phyloP scores from a whole-genome alignment of 2,888 invertebrate species.

The Polyommatus icarus region DNA sequence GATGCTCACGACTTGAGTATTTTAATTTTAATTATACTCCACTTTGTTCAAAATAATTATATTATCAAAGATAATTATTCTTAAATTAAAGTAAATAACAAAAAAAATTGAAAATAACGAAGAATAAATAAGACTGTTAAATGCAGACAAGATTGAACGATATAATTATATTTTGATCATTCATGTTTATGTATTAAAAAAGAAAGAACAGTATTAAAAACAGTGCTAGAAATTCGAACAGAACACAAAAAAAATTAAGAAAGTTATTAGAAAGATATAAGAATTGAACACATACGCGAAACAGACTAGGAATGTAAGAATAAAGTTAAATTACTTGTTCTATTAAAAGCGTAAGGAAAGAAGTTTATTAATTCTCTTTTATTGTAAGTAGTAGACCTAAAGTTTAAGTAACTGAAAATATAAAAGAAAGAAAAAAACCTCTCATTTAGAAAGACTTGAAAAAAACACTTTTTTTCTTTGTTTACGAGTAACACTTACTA shows the following conservation, averaged over 20 bases:
- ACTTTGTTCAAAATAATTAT: neutral
- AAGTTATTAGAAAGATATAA: neutral
- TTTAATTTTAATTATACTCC: neutral
- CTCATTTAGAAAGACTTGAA: too few relatives aligned
- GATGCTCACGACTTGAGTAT: neutral
- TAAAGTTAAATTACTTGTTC: neutral
- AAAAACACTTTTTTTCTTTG: too few relatives aligned
- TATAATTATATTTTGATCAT: too few relatives aligned
- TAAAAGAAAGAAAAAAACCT: too few relatives aligned
- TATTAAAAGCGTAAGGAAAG: neutral
- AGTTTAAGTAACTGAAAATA: neutral
- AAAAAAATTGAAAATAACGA: neutral
- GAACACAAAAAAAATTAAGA: too few relatives aligned
- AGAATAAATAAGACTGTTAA: neutral
- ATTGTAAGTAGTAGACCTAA: neutral
- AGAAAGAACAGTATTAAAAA: too few relatives aligned
- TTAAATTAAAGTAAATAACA: neutral
- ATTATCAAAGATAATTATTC: neutral
- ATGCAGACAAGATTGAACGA: neutral
- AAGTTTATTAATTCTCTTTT: neutral
- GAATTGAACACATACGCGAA: neutral
- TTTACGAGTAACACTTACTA: too few relatives aligned
- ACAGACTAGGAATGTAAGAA: slow-evolving; percentile 7
- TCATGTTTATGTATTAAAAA: too few relatives aligned
- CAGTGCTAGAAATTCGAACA: too few relatives aligned